Base-by-base conservation (phyloP, 2,888 invertebrate genomes). In the Protophormia terraenovae region DNA sequence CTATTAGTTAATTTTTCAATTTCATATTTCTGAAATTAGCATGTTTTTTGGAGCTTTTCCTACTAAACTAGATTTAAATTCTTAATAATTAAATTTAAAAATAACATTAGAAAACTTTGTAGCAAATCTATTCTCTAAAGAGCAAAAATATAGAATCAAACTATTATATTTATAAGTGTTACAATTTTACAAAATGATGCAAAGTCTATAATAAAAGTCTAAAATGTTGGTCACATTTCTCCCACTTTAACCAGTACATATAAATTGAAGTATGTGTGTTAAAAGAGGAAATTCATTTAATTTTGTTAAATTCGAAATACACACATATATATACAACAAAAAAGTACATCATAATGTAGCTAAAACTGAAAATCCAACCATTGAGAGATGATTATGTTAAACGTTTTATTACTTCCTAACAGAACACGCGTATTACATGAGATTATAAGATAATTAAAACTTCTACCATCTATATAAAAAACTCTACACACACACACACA, bases 361-460 rank as follows among this genome's bases (percentile, higher is more conserved):
- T 80, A 76, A 73, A 76, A 72, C 67, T 22, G 14, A 66, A 66
- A 71, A 71, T 64, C 47, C 72, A 76, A 8, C 53, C 60, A 53
- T 69, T 6, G 19, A 47, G 45, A 66, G 53, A 77, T 62, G 76
- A 32, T 67, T 66, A 19, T 67, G 80, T 78, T 85, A 78, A 85
- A 85, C 62, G 69, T 73, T 78, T 82, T 75, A 82, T 75, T 85
- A 78, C 84, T 85, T 81, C 62, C 73, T 45, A 41, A 82, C 50
- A 58, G 35, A 73, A 67, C 60, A 58, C 77, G 77, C 47, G 32
- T 73, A 78, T 78, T 78, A 75, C 55, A 71, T 60, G 47, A 78
- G 77, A 85, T 85, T 85, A 82, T 78, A 71, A 64, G 69, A 82
- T 85, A 81, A 85, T 82, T 82, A 82, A 82, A 78, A 82, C 29